phyloP scores from a whole-genome alignment of 1,140 invertebrate genomes.

The Drosophila funebris region DNA sequence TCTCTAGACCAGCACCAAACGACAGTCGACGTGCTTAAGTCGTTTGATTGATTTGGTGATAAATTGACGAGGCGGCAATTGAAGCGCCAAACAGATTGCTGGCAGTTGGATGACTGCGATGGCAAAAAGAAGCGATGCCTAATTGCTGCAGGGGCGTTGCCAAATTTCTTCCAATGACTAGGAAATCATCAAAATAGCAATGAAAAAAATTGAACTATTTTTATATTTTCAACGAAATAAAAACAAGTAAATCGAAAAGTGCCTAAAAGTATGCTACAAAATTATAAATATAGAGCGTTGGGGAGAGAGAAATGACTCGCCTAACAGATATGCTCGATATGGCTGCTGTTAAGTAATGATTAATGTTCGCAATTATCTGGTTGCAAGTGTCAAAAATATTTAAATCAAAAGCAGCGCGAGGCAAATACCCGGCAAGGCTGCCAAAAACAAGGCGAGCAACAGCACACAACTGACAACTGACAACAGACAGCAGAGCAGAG shows the following conservation, averaged over 20 bases:
- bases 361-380: conserved; percentile 78
- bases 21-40: conserved; percentile 52
- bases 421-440: conserved; percentile 34
- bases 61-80: conserved; percentile 74
- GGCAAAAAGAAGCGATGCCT: conserved; percentile 33
- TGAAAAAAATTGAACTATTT: conserved; percentile 4
- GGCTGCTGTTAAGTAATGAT: conserved; percentile 70
- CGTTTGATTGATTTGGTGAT: conserved; percentile 82
- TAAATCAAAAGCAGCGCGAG: conserved; percentile 68
- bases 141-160: conserved; percentile 53
- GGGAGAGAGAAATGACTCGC: background rate
- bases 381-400: conserved; percentile 79
- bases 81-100: conserved; percentile 70
- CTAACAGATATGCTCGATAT: conserved; percentile 4
- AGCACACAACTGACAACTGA: conserved; percentile 33
- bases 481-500: conserved; percentile 46
- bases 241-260: background rate
- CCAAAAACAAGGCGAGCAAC: conserved; percentile 16
- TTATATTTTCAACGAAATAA: background rate
- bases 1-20: conserved; percentile 12
- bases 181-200: conserved; percentile 19
- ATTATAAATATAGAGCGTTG: conserved; percentile 13
- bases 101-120: conserved; percentile 46
- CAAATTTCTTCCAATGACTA: conserved; percentile 24
- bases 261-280: conserved; percentile 46